Evolutionary conservation across 2,113 vertebrate species (phyloP), one percentile per base, ranked within the genome.

Genomic region (Chelonoidis abingdonii): DNA sequence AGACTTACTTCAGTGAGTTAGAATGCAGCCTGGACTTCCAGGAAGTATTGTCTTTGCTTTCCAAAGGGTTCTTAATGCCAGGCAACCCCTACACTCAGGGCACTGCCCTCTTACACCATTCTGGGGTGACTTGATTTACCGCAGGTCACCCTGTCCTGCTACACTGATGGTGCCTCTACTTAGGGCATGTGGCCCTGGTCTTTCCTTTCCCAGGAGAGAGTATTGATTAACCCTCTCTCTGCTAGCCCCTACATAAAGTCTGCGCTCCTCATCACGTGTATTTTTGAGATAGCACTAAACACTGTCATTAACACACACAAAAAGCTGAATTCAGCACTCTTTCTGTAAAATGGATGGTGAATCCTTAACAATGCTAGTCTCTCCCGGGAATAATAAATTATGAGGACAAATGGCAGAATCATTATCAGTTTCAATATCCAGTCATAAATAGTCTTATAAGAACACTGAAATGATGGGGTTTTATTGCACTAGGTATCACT

Each of bases 371-470:
- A 89, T 91, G 92, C 95, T 97, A 94, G 94, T 92, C 93, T 97
- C 96, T 97, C 97, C 93, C 91, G 96, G 96, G 97, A 97, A 97
- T 96, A 97, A 97, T 97, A 97, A 97, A 97, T 97, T 97, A 97
- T 93, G 91, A 97, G 96, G 93, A 96, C 96, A 97, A 97, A 97
- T 97, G 97, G 97, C 97, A 97, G 97, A 97, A 97, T 97, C 97
- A 97, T 97, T 97, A 97, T 96, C 96, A 97, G 95, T 96, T 97
- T 97, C 96, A 97, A 97, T 97, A 97, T 97, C 97, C 93, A 97
- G 97, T 95, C 97, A 97, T 97, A 97, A 97, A 97, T 97, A 97
- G 94, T 95, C 97, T 97, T 97, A 96, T 97, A 96, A 97, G 97
- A 97, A 97, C 96, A 96, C 96, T 97, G 96, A 96, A 95, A 97